Base-by-base conservation (phyloP, 2,113 vertebrate genomes). In the Orthochromis malagaraziensis region DNA sequence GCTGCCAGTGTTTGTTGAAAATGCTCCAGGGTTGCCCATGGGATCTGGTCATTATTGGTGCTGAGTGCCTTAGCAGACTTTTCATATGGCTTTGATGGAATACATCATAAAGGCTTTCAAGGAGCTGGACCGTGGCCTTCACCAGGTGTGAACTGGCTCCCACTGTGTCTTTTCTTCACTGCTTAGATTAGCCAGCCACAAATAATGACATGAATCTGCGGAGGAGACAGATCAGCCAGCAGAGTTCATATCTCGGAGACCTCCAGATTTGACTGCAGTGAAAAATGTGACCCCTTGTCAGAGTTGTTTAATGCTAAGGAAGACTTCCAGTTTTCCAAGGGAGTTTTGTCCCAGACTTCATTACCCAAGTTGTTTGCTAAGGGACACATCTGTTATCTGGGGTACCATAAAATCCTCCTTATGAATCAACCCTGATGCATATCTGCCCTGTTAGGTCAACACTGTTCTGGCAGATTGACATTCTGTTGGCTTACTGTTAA, bases 21-120 rank as follows among this genome's bases (percentile, higher is more conserved):
- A 83, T 24, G 21, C 84, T 90, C 58, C 81, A 29, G 82, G 35
- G 70, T 31, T 77, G 68, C 85, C 87, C 85, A 16, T 3, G 35
- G 84, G 65, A 79, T 84, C 35, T 54, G 65, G 84, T 93, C 87
- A 89, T 93, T 86, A 88, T 77, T 82, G 75, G 33, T 55, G 82
- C 88, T 91, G 90, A 94, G 87, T 90, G 88, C 70, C 83, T 95
- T 94, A 87, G 77, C 95, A 95, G 93, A 94, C 87, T 54, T 79
- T 58, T 84, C 79, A 87, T 47, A 65, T 19, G 60, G 60, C 75
- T 81, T 54, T 54, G 16, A 47, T 75, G 85, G 84, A 84, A 80
- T 65, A 68, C 73, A 47, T 68, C 51, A 7, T 91, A 83, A 89
- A 89, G 16, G 11, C 6, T 19, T 16, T 77, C 12, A 9, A 58